Base-by-base conservation (phyloP, 2,888 invertebrate genomes). In the Ophion costatus region DNA sequence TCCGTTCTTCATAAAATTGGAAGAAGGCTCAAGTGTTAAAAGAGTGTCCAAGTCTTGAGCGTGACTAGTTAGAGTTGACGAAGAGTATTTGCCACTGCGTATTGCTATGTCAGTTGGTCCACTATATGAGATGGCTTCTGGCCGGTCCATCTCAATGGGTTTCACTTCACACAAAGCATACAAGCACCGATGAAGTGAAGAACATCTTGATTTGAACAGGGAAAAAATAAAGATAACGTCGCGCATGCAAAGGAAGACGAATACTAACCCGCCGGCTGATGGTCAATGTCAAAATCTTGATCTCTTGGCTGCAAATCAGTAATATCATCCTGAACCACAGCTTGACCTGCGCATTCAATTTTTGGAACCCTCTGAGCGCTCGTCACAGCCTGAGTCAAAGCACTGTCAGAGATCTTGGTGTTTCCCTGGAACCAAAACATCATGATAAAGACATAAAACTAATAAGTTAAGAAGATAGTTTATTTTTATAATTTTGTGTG, bases 51-150 rank as follows among this genome's bases (percentile, higher is more conserved):
- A 87, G 76, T 93, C 92, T 24, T 17, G 20, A 20, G 88, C 87
- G 85, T 92, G 92, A 22, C 88, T 85, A 57, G 73, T 69, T 42
- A 92, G 90, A 29, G 88, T 90, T 11, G 89, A 89, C 17, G 86
- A 87, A 59, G 85, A 87, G 80, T 92, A 90, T 80, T 91, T 92
- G 3, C 88, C 90, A 76, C 88, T 88, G 17, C 91, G 63, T 17
- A 92, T 90, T 10, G 93, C 91, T 63, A 94, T 89, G 88, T 92
- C 93, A 75, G 94, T 94, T 74, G 94, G 94, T 17, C 94, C 94
- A 79, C 89, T 90, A 82, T 93, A 93, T 45, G 89, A 77, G 45
- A 94, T 92, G 70, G 92, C 91, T 88, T 92, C 80, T 81, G 89
- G 88, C 66, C 88, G 84, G 67, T 91, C 91, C 83, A 89, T 63